Conservation (phyloP, 2,888 invertebrate species). For the Dugesia japonica region DNA sequence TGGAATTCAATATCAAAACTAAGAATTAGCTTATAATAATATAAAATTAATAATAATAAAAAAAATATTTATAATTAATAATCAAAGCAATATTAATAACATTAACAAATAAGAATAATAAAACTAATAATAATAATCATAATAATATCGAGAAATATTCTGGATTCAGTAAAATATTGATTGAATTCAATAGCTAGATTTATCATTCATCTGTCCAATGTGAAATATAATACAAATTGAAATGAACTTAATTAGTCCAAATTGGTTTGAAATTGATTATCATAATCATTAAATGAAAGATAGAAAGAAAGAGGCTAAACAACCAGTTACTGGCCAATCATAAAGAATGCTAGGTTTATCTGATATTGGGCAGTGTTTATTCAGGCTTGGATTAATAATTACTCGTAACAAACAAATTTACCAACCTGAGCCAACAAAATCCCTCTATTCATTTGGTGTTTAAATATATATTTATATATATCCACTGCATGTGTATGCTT, state of each 20-base stretch:
- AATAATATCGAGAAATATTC: too few species aligned
- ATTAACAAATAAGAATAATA: too few species aligned
- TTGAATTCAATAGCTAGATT: background rate
- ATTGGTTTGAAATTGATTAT: background rate
- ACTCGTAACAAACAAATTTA: background rate
- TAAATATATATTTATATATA: too few species aligned
- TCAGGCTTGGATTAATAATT: background rate
- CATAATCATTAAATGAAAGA: background rate
- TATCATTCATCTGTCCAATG: background rate
- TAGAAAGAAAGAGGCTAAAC: background rate
- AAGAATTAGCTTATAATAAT: background rate
- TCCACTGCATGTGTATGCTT: too few species aligned
- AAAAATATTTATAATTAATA: too few species aligned
- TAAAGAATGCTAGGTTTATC: background rate
- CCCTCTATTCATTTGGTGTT: background rate
- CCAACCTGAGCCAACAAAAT: background rate
- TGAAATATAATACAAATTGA: background rate
- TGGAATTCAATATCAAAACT: too few species aligned
- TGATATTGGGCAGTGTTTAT: background rate
- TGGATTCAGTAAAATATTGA: background rate
- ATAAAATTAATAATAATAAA: background rate
- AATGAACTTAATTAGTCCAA: background rate
- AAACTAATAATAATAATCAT: too few species aligned
- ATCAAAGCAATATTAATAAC: too few species aligned
- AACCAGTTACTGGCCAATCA: background rate